Evolutionary conservation across 2,888 invertebrate genomes (phyloP), one percentile per base, ranked within the genome.

Genomic region (Molorchus minor): DNA sequence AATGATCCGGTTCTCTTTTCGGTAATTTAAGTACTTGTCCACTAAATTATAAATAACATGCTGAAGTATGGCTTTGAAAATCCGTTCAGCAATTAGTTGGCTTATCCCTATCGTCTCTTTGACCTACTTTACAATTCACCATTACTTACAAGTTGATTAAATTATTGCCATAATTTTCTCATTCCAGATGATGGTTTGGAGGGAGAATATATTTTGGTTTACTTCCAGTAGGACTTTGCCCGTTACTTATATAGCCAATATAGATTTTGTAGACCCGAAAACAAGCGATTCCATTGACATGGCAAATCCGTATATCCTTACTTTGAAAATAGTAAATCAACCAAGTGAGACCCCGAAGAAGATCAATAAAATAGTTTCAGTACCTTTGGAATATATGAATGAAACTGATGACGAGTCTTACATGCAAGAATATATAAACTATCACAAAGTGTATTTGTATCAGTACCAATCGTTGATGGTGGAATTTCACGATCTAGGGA

Each of bases 191-290:
- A n/a, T 35, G 35, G 19, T 16, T 20, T 47, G 47, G 47, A 35
- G 20, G 15, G 35, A 47, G 2, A 47, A 47, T 20, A n/a, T 47
- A 19, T 47, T 47, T 12, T 47, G 47, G 47, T 47, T 29, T 29
- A 4, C 47, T 12, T 4, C n/a, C 7, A 16, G 1, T n/a, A 17
- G 2, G 20, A 3, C 35, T 5, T 19, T 30, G 20, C 47, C 47
- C 16, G 7, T 10, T 12, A 47, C 47, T 7, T 8, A 19, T 19
- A 35, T 33, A 19, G 47, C 35, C 33, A 19, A 35, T 2, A 12
- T 47, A 5, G 10, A 10, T 5, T 35, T 35, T 7, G 10, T 19
- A 19, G 5, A 47, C 16, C 0, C 7, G 16, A 12, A n/a, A 1
- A 19, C 8, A 8, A n/a, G 5, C 7, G 12, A 33, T 2, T 2